Evolutionary conservation across 1,140 invertebrate species (phyloP).

Genomic region (Aphis gossypii): DNA sequence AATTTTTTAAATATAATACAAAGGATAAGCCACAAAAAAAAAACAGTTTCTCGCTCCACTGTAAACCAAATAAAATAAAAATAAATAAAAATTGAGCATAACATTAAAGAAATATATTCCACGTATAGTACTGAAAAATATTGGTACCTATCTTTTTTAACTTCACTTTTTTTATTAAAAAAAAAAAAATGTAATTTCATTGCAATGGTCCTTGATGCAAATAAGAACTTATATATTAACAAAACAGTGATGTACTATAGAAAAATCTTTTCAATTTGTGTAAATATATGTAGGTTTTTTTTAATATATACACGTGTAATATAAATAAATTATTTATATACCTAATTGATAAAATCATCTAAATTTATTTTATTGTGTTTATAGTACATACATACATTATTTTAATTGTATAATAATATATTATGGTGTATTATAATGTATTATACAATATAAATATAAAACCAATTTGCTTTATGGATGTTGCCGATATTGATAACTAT

Average conservation of each 20-base stretch:
- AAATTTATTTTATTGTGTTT: too few species aligned
- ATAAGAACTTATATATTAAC: background rate
- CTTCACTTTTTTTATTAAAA: background rate
- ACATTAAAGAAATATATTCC: too few species aligned
- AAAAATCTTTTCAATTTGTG: background rate
- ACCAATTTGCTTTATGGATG: background rate
- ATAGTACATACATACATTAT: background rate
- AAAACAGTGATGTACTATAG: background rate
- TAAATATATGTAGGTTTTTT: background rate
- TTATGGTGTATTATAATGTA: too few species aligned
- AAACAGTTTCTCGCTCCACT: too few species aligned
- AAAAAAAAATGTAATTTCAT: background rate
- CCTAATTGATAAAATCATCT: too few species aligned
- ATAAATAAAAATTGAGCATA: too few species aligned
- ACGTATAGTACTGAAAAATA: too few species aligned
- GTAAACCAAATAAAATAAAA: too few species aligned
- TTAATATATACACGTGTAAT: background rate
- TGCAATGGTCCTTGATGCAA: background rate
- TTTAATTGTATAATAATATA: background rate
- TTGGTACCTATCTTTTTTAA: background rate
- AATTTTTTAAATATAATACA: background rate
- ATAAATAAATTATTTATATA: too few species aligned
- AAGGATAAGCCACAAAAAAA: background rate
- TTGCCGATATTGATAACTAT: too few species aligned
- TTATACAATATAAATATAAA: background rate